Conservation (phyloP, 1,140 invertebrate species). For the Lepidurus arcticus region DNA sequence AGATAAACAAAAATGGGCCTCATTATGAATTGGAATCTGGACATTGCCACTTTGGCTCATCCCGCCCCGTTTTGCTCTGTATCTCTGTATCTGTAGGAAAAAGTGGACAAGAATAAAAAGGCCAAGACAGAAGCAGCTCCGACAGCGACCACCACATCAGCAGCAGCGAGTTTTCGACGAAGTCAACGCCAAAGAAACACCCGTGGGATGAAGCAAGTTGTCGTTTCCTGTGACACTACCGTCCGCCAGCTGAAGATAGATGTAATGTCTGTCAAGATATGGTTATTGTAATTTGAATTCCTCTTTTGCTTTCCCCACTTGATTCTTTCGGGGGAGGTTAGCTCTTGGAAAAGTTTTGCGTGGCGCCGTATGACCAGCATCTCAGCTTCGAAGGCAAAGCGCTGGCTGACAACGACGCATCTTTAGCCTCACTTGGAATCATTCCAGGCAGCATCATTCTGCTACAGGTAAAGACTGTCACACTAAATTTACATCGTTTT, state of each 20-base stretch:
- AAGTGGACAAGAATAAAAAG: background rate
- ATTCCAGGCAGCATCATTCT: slow-evolving; percentile 47
- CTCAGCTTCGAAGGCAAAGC: slow-evolving; percentile 44
- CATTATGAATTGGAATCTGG: background rate
- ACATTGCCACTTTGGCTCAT: background rate
- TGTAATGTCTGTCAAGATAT: slow-evolving; percentile 35
- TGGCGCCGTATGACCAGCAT: slow-evolving; percentile 51
- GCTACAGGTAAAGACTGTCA: slow-evolving; percentile 45
- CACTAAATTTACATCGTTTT: background rate
- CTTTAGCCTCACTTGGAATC: slow-evolving; percentile 45
- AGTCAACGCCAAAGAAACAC: slow-evolving; percentile 45
- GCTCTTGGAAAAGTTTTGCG: slow-evolving; percentile 49
- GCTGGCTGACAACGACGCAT: slow-evolving; percentile 44
- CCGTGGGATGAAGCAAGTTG: slow-evolving; percentile 46
- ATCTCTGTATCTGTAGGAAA: background rate
- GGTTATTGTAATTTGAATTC: background rate
- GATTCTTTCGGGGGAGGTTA: slow-evolving; percentile 38
- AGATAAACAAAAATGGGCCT: background rate
- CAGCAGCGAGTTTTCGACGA: slow-evolving; percentile 39
- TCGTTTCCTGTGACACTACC: slow-evolving; percentile 44
- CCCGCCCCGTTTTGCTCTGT: background rate
- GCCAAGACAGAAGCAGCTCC: background rate
- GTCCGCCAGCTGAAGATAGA: slow-evolving; percentile 45
- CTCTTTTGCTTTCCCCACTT: slow-evolving; percentile 30
- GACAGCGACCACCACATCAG: slow-evolving; percentile 32